A percentile compares a stretch with the other conserved stretches of the same genome.
These are phyloP conservation scores for Coccyzus lansbergi DNA, from an alignment of 2,797 vertebrate genomes.

Conservation along the genomic window DNA sequence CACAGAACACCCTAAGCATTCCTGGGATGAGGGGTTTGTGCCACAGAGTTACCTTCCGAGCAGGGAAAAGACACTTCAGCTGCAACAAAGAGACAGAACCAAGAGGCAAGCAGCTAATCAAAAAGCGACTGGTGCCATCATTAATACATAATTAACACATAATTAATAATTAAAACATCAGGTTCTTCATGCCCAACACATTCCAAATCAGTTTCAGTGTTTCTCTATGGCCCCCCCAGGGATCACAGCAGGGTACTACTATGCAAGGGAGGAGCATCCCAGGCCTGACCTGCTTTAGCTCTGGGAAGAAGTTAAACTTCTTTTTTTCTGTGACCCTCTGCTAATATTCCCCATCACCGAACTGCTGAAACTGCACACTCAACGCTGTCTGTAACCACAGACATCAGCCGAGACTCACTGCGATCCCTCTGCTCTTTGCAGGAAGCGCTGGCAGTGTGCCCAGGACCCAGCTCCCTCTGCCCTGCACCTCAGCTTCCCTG, in stretches of 20 bases:
- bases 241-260: neutral
- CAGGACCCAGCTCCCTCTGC: neutral
- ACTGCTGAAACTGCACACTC: neutral
- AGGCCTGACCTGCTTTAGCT: neutral
- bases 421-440: neutral
- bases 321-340: neutral
- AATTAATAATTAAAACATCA: too few species aligned
- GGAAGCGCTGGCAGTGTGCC: neutral
- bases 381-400: neutral
- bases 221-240: neutral
- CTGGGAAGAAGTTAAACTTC: neutral
- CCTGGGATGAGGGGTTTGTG: neutral
- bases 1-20: neutral
- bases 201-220: neutral
- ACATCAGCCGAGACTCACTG: slow-evolving; percentile 34
- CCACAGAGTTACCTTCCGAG: neutral
- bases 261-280: slow-evolving; percentile 24
- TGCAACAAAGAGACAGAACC: neutral
- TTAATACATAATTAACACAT: too few species aligned
- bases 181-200: neutral
- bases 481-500: neutral
- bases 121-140: neutral
- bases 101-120: neutral
- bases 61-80: neutral
- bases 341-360: neutral